Base-by-base conservation (phyloP, 2,888 invertebrate genomes). In the Eueremaeus valkanovi region DNA sequence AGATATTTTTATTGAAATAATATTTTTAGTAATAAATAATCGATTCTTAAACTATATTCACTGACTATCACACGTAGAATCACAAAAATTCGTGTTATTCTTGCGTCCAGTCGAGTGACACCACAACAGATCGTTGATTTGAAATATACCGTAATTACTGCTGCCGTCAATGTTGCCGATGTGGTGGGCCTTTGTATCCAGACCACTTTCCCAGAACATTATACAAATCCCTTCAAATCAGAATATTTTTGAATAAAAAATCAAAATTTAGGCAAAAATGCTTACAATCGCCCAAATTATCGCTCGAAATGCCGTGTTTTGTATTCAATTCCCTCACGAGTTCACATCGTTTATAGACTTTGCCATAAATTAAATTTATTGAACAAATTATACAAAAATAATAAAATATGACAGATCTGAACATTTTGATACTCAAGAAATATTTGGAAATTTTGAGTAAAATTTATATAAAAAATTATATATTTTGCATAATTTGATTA, bases 131-230 rank as follows among this genome's bases (percentile, higher is more conserved):
- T 68, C 68, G 24, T n/a, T 68, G 36, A 68, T 68, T 21, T 68
- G 68, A 42, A 68, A n/a, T 16, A 68, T 42, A 21, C 68, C 68
- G 27, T 68, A 68, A 68, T 42, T 68, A 68, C 42, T 68, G 68
- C 68, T 68, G 21, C 68, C 68, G 21, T 68, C 68, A 68, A 68
- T 42, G 36, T 68, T 68, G 24, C 68, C 68, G 68, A 42, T 68
- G 24, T 27, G 40, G 24, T 68, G 68, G 24, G 68, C 68, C 24
- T 42, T 68, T 5, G 68, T 68, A 42, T 68, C 68, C 21, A 68
- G 42, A 68, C 68, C 68, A 24, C 68, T 68, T 42, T 68, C 68
- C 68, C 68, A 68, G 42, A 68, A 68, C 42, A 68, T 42, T 68
- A 68, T 42, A 68, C 68, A 68, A 36, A 68, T 21, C 68, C 68